A percentile compares a stretch with the other conserved stretches of the same genome.
Evolutionary conservation across 2,888 invertebrate species (phyloP).

Genomic region (Drosophila kuntzei): DNA sequence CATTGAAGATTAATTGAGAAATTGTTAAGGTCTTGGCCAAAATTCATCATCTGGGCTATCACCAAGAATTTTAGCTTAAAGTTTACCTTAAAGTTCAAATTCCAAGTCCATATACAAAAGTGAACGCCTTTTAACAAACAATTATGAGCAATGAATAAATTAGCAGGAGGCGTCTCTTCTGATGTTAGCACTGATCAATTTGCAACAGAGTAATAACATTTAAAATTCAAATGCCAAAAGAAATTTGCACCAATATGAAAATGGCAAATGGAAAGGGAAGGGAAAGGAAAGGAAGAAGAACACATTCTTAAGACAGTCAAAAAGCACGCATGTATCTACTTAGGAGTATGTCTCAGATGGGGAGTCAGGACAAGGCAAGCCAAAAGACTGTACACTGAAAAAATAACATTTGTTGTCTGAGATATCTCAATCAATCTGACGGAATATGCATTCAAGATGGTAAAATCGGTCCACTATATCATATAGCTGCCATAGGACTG

Average conservation of each 20-base stretch:
- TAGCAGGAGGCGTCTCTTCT: constrained; percentile 50
- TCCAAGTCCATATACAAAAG: background rate
- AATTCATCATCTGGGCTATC: constrained; percentile 26
- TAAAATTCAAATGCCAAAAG: constrained; percentile 73
- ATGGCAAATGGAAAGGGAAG: background rate
- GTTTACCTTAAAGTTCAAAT: constrained; percentile 9
- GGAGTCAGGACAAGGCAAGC: background rate
- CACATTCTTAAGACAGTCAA: constrained; percentile 6
- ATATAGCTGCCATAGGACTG: too few species aligned
- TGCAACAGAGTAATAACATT: constrained; percentile 74
- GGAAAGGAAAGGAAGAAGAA: background rate
- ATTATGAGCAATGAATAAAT: constrained; percentile 78
- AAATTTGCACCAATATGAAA: constrained; percentile 39
- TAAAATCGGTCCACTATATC: too few species aligned
- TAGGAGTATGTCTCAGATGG: constrained; percentile 15
- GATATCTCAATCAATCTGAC: too few species aligned
- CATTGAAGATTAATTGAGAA: constrained; percentile 57
- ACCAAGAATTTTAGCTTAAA: constrained; percentile 19
- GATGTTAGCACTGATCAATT: constrained; percentile 68
- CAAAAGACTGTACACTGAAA: constrained; percentile 18
- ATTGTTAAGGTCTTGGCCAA: constrained; percentile 28
- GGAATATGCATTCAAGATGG: too few species aligned
- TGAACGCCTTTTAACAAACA: constrained; percentile 58
- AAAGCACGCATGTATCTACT: constrained; percentile 32
- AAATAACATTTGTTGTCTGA: too few species aligned